Conservation (phyloP, 2,888 invertebrate genomes). For the Drosophila rellima region DNA sequence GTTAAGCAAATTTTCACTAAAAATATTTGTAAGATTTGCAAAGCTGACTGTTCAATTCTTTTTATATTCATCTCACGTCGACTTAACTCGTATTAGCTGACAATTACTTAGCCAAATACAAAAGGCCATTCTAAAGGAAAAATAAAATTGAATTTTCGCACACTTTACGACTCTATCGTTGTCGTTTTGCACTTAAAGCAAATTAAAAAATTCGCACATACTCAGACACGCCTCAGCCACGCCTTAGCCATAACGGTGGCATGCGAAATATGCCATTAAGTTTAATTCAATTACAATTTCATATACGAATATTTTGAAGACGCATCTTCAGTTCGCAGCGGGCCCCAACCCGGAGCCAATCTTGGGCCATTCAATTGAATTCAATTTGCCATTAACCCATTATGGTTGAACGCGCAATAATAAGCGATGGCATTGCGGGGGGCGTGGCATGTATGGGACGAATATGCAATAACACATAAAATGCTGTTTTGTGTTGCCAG, state of each 20-base stretch:
- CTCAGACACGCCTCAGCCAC: slow-evolving; percentile 32
- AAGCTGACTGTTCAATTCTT: background rate
- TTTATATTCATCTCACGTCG: slow-evolving; percentile 34
- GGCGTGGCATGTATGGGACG: slow-evolving; percentile 36
- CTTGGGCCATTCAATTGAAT: slow-evolving; percentile 64
- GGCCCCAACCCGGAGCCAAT: background rate
- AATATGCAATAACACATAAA: slow-evolving; percentile 82
- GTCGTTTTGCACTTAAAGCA: slow-evolving; percentile 65
- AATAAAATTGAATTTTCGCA: slow-evolving; percentile 72
- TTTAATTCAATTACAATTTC: slow-evolving; percentile 82
- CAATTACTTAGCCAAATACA: slow-evolving; percentile 55
- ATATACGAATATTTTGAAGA: slow-evolving; percentile 57
- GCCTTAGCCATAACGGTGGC: slow-evolving; percentile 52
- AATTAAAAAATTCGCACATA: slow-evolving; percentile 71
- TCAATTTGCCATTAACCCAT: slow-evolving; percentile 82
- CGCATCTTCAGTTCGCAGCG: slow-evolving; percentile 41
- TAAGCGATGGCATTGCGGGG: slow-evolving; percentile 45
- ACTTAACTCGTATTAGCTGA: slow-evolving; percentile 40
- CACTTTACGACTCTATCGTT: slow-evolving; percentile 65
- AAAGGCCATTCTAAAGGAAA: slow-evolving; percentile 47
- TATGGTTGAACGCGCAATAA: slow-evolving; percentile 76
- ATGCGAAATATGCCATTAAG: slow-evolving; percentile 81
- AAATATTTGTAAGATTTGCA: background rate
- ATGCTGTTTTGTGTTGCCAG: slow-evolving; percentile 41
- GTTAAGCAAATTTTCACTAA: background rate